phyloP scores from a whole-genome alignment of 2,888 invertebrate species.

The Tupiocoris notatus region DNA sequence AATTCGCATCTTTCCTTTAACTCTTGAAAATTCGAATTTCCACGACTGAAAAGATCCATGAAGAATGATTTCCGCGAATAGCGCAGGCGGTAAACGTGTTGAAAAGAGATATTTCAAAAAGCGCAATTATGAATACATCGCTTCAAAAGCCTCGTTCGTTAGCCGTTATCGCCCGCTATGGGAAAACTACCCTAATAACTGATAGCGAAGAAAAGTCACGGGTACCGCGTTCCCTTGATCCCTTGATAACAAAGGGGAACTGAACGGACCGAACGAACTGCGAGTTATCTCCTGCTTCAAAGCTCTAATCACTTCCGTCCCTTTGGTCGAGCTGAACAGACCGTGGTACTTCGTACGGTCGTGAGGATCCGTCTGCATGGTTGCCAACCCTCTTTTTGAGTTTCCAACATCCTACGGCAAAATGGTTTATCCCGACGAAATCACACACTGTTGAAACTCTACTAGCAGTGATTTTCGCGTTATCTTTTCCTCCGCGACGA shows the following conservation, averaged over 20 bases:
- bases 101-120: too few species aligned
- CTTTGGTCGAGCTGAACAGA: neutral
- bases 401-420: neutral
- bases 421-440: neutral
- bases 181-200: slow-evolving; percentile 11
- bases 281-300: slow-evolving; percentile 21
- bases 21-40: too few species aligned
- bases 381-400: neutral
- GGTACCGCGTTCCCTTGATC: slow-evolving; percentile 11
- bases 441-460: neutral
- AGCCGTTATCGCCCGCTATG: neutral
- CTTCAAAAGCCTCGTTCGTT: slow-evolving; percentile 28
- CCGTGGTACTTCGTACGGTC: neutral
- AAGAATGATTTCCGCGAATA: too few species aligned
- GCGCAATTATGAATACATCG: slow-evolving; percentile 5
- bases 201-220: slow-evolving; percentile 17
- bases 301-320: slow-evolving; percentile 35
- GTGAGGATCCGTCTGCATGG: neutral
- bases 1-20: too few species aligned
- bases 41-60: too few species aligned
- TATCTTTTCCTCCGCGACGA: neutral
- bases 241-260: neutral
- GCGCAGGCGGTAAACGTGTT: too few species aligned
- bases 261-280: neutral
- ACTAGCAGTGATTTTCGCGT: neutral